Conservation (phyloP, 2,113 vertebrate species). For the Rana temporaria region DNA sequence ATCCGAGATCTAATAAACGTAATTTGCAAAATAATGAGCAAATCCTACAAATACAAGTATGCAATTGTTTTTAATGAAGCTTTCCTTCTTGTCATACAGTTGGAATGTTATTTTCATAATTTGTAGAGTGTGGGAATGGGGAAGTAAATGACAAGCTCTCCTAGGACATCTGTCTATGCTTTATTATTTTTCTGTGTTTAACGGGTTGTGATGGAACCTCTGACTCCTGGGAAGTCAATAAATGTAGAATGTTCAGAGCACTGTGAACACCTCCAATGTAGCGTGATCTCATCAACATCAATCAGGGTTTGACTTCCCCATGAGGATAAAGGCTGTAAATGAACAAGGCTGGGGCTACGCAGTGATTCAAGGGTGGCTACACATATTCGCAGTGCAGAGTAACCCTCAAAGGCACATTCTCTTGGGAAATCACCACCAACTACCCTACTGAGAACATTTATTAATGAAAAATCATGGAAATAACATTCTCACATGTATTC, state of each 20-base stretch:
- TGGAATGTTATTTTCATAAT: neutral
- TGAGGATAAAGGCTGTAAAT: neutral
- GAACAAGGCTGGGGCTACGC: neutral
- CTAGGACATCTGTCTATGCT: neutral
- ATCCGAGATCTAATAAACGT: too few relatives aligned
- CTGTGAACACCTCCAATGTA: neutral
- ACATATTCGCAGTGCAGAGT: neutral
- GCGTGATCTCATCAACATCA: neutral
- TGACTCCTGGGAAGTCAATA: neutral
- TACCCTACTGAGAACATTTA: neutral
- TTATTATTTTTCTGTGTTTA: neutral
- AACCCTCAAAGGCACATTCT: neutral
- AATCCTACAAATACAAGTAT: too few relatives aligned
- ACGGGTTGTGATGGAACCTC: neutral
- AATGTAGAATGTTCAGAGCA: neutral
- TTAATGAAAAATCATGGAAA: neutral
- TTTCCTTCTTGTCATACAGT: neutral
- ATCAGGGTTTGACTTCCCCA: neutral
- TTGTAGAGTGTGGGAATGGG: neutral
- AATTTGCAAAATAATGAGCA: too few relatives aligned
- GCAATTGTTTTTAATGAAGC: too few relatives aligned
- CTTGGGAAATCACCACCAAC: neutral
- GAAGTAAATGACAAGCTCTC: neutral
- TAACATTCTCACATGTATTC: too few relatives aligned
- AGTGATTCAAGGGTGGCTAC: neutral